Evolutionary conservation across 2,797 vertebrate genomes (phyloP).

Genomic region (Danionella dracula): DNA sequence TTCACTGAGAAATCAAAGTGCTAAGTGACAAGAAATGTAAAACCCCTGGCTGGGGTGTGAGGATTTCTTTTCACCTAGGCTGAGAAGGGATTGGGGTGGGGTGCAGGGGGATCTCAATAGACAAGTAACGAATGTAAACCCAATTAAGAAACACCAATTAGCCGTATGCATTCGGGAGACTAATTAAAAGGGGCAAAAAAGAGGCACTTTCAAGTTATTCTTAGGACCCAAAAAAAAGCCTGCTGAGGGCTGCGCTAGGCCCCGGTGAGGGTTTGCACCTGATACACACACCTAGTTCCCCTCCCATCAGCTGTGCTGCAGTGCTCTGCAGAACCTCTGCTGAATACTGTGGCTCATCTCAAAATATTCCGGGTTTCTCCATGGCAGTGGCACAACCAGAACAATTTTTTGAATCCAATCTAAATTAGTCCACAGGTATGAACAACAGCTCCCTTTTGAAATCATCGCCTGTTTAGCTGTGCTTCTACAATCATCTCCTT

Average conservation of each 20-base stretch:
- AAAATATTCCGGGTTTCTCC: background rate
- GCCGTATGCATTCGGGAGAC: conserved; percentile 73
- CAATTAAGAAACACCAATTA: conserved; percentile 76
- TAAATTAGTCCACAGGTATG: background rate
- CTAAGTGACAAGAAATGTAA: conserved; percentile 71
- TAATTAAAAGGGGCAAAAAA: conserved; percentile 65
- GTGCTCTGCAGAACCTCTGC: background rate
- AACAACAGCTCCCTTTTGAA: background rate
- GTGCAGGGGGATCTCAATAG: conserved; percentile 46
- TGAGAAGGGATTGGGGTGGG: conserved; percentile 17
- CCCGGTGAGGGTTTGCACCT: conserved; percentile 67
- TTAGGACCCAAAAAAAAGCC: conserved; percentile 72
- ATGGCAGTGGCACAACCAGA: background rate
- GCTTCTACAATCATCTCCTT: conserved; percentile 24
- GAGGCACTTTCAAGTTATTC: conserved; percentile 80
- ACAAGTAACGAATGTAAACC: conserved; percentile 65
- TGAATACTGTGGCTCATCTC: conserved; percentile 29
- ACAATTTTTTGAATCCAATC: background rate
- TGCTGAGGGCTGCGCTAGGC: conserved; percentile 58
- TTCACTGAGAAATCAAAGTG: conserved; percentile 68
- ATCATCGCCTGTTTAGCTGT: background rate
- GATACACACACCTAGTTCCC: conserved; percentile 69
- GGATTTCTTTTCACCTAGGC: conserved; percentile 34
- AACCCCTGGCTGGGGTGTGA: conserved; percentile 57
- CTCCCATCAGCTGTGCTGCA: conserved; percentile 60